Evolutionary conservation across 2,797 vertebrate genomes (phyloP).

Genomic region (Chanos chanos): DNA sequence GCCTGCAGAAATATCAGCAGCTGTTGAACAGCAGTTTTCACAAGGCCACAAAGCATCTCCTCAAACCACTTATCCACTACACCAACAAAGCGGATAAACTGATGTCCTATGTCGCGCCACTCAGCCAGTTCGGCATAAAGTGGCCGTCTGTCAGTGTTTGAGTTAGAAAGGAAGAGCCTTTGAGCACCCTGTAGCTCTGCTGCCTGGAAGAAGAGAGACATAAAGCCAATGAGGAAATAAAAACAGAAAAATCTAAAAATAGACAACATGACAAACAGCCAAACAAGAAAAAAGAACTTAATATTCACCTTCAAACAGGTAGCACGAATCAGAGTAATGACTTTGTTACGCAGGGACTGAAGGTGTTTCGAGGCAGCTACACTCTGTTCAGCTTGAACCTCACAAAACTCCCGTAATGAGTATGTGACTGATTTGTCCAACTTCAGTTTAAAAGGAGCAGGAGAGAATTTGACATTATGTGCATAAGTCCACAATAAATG

Average conservation of each 20-base stretch:
- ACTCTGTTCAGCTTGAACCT: constrained; percentile 54
- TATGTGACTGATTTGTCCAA: constrained; percentile 55
- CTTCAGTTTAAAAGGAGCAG: neutral
- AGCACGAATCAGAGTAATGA: constrained; percentile 37
- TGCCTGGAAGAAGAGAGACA: constrained; percentile 43
- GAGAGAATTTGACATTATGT: too few species aligned
- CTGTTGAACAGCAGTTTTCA: constrained; percentile 44
- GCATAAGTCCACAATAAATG: neutral
- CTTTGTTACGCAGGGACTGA: constrained; percentile 46
- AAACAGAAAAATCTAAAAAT: neutral
- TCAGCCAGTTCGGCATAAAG: constrained; percentile 47
- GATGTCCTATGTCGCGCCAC: constrained; percentile 46
- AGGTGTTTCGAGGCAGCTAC: constrained; percentile 38
- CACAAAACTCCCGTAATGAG: constrained; percentile 58
- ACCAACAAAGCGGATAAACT: constrained; percentile 46
- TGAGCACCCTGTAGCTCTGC: constrained; percentile 51
- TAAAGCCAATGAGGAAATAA: constrained; percentile 17
- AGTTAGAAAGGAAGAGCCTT: constrained; percentile 46
- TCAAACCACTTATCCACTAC: constrained; percentile 63
- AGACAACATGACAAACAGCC: neutral
- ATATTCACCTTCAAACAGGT: constrained; percentile 57
- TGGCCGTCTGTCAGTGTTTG: constrained; percentile 10
- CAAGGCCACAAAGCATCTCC: constrained; percentile 55
- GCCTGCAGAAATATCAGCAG: too few species aligned
- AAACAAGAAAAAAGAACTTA: neutral